phyloP scores from a whole-genome alignment of 2,888 invertebrate species.

The Nomada lathburiana region DNA sequence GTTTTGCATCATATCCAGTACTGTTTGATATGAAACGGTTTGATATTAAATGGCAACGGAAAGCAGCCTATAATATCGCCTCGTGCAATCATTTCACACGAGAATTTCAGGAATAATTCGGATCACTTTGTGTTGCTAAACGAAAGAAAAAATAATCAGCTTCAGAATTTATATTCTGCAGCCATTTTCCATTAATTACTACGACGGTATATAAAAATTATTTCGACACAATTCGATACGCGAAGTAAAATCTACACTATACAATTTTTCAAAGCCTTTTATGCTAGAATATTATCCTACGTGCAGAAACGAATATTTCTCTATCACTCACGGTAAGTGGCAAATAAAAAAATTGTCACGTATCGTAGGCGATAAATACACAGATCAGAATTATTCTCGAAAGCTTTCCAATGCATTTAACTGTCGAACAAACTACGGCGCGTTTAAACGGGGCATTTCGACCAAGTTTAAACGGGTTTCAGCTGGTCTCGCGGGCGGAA shows the following conservation, averaged over 20 bases:
- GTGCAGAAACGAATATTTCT: neutral
- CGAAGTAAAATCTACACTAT: no score
- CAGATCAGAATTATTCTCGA: conserved; percentile 36
- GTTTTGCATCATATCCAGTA: conserved; percentile 21
- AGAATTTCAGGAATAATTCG: neutral
- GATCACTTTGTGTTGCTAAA: neutral
- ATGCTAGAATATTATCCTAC: no score
- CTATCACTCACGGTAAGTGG: neutral
- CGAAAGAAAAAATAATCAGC: neutral
- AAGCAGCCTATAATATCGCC: conserved; percentile 29
- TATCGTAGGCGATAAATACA: conserved; percentile 28
- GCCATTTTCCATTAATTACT: no score
- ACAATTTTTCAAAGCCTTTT: no score
- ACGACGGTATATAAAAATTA: no score
- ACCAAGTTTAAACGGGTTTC: conserved; percentile 39
- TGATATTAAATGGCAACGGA: conserved; percentile 26
- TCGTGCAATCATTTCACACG: neutral
- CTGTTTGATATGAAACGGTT: conserved; percentile 22
- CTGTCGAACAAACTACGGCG: conserved; percentile 26
- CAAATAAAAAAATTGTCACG: conserved; percentile 3
- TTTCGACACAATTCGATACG: no score
- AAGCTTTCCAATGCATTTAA: conserved; percentile 39
- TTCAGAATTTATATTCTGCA: no score
- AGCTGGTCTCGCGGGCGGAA: conserved; percentile 21
- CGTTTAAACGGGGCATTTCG: conserved; percentile 30